Conservation (phyloP, 92 coral and sea anemone species). For the Diadumene lineata region DNA sequence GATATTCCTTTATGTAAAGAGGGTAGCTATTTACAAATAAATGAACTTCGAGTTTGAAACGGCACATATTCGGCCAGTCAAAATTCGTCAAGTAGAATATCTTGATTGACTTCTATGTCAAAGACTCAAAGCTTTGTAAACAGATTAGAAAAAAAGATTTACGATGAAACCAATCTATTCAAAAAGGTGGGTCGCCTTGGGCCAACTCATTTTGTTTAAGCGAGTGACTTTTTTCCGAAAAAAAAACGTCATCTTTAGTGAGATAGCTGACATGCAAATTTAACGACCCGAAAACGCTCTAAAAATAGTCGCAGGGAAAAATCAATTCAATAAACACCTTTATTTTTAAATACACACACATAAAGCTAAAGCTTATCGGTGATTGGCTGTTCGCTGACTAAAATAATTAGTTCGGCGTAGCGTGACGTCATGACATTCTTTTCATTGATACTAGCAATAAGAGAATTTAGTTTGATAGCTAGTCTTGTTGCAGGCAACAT, state of each 20-base stretch:
- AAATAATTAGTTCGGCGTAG: background rate
- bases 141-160: too few species aligned
- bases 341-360: background rate
- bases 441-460: constrained; percentile 2
- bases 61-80: too few species aligned
- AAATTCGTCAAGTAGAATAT: too few species aligned
- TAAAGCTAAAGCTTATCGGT: background rate
- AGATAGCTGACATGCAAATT: background rate
- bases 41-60: too few species aligned
- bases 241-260: background rate
- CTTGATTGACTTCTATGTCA: too few species aligned
- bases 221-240: background rate
- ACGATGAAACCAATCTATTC: too few species aligned
- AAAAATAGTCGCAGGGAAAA: constrained; percentile 13
- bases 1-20: too few species aligned
- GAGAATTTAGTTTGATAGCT: constrained; percentile 2
- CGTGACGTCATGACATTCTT: constrained; percentile 37
- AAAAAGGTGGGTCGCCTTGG: background rate
- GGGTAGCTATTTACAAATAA: too few species aligned
- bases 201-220: background rate
- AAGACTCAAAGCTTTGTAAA: too few species aligned
- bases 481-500: background rate
- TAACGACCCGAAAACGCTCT: background rate
- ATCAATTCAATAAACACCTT: background rate
- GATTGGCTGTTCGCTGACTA: constrained; percentile 17